Evolutionary conservation across 2,888 invertebrate genomes (phyloP), one percentile per base, ranked within the genome.

Genomic region (Oxytorus armatus): DNA sequence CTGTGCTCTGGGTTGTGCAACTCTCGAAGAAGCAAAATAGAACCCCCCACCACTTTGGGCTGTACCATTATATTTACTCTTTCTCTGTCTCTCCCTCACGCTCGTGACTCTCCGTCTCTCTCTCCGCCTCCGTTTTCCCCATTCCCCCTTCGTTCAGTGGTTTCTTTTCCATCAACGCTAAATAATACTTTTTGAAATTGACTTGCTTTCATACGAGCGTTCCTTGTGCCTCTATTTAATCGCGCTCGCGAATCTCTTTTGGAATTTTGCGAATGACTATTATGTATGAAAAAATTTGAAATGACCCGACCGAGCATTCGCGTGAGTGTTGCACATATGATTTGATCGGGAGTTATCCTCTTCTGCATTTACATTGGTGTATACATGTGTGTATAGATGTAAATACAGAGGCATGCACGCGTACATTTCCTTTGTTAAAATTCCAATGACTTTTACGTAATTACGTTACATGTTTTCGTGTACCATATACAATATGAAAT

Each of bases 1-100:
- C 89, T 89, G 84, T 83, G 79, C 81, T 68, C 36, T 76, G 42
- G 66, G 61, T 84, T 84, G 83, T 88, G 88, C 88, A 88, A 88
- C 51, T 79, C 84, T 85, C 83, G 83, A 83, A 83, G 84, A 85
- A 84, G 82, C 85, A 87, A 88, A 89, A 88, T 89, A 88, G 87
- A 87, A 79, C 82, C 84, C 79, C 77, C 83, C 75, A 72, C 82
- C 69, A 65, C 69, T 55, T 66, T 83, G 77, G 81, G 81, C 81
- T 79, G 79, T 79, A 77, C 81, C 83, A 81, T 79, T 83, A 65
- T 79, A 80, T 74, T 83, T 83, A 83, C 75, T 59, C 79, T 36
- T 47, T 53, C 55, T 66, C 69, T 63, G 21, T 57, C 29, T 33
- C 33, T 18, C 39, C 8, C 44, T 14, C 33, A 8, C 39, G 5